phyloP scores from a whole-genome alignment of 2,113 vertebrate species.

The Atherinomorus stipes region DNA sequence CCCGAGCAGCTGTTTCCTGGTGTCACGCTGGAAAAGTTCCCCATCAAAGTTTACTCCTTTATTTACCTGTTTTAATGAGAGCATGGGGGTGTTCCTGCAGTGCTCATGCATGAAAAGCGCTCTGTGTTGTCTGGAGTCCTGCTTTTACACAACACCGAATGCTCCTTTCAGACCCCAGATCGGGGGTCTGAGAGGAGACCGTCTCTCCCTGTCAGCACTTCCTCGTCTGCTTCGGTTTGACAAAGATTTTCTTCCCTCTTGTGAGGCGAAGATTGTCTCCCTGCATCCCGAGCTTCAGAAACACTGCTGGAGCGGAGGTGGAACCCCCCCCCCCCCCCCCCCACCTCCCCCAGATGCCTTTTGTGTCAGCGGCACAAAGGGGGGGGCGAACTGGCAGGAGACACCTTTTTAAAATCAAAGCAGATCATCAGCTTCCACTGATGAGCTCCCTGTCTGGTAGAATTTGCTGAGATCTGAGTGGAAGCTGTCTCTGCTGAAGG shows the following conservation, averaged over 20 bases:
- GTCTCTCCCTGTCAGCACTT: constrained; percentile 18
- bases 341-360: constrained; percentile 9
- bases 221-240: constrained; percentile 46
- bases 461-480: constrained; percentile 51
- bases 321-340: constrained; percentile 17
- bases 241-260: constrained; percentile 30
- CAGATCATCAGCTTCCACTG: constrained; percentile 23
- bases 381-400: neutral
- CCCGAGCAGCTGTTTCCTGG: constrained; percentile 25
- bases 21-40: neutral
- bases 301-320: constrained; percentile 12
- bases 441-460: constrained; percentile 36
- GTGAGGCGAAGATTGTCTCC: constrained; percentile 40
- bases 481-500: constrained; percentile 19
- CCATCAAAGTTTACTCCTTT: constrained; percentile 34
- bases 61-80: constrained; percentile 36
- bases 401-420: constrained; percentile 41
- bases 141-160: no score
- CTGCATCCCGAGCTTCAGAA: constrained; percentile 7
- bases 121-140: constrained; percentile 26
- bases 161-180: neutral
- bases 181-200: constrained; percentile 22
- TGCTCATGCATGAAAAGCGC: constrained; percentile 3
- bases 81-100: constrained; percentile 13
- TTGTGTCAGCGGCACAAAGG: neutral